These are phyloP conservation scores for Episyrphus balteatus DNA, from an alignment of 1,140 invertebrate genomes.

Conservation along the genomic window DNA sequence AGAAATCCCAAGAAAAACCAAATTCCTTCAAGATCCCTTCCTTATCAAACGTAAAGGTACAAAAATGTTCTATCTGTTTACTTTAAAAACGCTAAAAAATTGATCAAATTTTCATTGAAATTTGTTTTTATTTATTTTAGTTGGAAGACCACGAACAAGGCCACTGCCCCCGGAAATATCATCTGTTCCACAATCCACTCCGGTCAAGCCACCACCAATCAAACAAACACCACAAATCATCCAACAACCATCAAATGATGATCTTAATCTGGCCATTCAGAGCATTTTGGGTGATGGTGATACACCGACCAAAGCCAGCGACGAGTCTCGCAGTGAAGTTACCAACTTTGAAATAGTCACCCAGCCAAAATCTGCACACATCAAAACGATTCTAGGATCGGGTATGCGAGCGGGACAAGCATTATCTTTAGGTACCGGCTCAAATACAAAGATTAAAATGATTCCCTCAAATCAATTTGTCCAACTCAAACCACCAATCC, in stretches of 20 bases:
- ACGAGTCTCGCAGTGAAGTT: not conserved
- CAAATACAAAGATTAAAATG: constrained; percentile 27
- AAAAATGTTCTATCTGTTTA: constrained; percentile 1
- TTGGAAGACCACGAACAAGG: no score
- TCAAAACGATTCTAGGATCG: constrained; percentile 1
- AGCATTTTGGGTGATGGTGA: constrained; percentile 25
- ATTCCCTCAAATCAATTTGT: constrained; percentile 30
- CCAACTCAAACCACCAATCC: constrained; percentile 21
- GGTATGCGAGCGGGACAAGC: no score
- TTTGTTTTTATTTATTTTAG: no score
- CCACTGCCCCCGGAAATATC: no score
- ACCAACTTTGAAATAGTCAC: constrained; percentile 10
- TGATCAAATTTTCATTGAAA: constrained; percentile 7
- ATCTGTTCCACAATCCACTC: no score
- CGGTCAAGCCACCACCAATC: no score
- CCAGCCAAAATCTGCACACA: constrained; percentile 4
- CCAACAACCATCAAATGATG: constrained; percentile 16
- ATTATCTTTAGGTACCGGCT: not conserved
- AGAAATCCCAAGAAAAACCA: constrained; percentile 16
- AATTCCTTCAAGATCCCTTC: not conserved
- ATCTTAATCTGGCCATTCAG: constrained; percentile 31
- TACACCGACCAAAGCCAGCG: not conserved
- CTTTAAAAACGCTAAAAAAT: not conserved
- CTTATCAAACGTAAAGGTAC: constrained; percentile 10
- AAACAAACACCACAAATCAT: not conserved